Base-by-base conservation (phyloP, 2,113 vertebrate species). In the Sturnira hondurensis region DNA sequence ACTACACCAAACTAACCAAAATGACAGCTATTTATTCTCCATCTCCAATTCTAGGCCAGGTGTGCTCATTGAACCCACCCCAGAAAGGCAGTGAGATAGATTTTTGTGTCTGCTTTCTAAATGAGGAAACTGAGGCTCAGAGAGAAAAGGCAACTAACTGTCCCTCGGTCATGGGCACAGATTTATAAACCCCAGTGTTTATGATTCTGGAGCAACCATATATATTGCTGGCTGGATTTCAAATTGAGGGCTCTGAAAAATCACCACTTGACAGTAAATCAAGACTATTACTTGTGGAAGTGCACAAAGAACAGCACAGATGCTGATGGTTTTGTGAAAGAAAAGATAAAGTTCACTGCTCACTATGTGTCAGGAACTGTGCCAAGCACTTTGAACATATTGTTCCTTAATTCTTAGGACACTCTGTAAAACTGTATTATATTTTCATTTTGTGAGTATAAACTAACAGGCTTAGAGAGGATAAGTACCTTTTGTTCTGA, bases 91-190 rank as follows among this genome's bases (percentile, higher is more conserved):
- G 28, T 6, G 11, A n/a, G 67, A 14, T 19, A 43, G 14, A 45
- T 77, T n/a, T 70, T 52, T n/a, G 52, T 82, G 33, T 93, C 67
- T 41, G 1, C 54, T 83, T 86, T 50, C 47, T 26, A 58, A 47
- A 33, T 22, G 70, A 63, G 88, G 87, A 84, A 78, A 94, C 82
- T 24, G 87, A 96, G 87, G 33, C 70, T 47, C 78, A 28, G 61
- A 58, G 47, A 78, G 5, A 56, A 17, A 4, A 22, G 28, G 47
- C 5, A 11, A 28, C 56, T 24, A 58, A 0, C 0, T 7, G 31
- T 77, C 11, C 33, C 43, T 2, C 16, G 9, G 19, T 3, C 3
- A 2, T 8, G 41, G 22, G 4, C 45, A 31, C 17, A 20, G 65
- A 17, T 22, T 28, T 68, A 56, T 7, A 43, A 65, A 85, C 50